Evolutionary conservation across 2,888 invertebrate genomes (phyloP), one percentile per base, ranked within the genome.

Genomic region (Limnephilus auricula): DNA sequence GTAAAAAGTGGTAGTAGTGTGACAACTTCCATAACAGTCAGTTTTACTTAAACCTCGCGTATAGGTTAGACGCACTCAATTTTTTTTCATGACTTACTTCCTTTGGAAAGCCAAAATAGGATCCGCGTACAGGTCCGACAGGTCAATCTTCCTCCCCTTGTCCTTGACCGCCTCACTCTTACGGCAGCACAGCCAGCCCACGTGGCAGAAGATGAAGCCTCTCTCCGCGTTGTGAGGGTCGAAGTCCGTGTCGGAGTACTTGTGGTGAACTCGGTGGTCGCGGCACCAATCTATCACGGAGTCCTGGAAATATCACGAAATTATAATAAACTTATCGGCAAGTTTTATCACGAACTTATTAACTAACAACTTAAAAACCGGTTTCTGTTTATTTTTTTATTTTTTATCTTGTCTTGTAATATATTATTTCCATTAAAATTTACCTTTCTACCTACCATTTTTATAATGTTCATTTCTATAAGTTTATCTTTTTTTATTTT

Each of bases 121-220:
- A 95, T 99, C 99, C 65, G 96, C 96, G 90, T 97, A 97, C 84
- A 99, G 95, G 94, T 99, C 99, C 79, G 96, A 97, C 95, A 99
- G 96, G 94, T 99, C 98, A 37, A 99, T 96, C 40, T 96, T 96
- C 93, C 97, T 97, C 80, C 99, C 99, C 93, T 82, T 82, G 5
- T 32, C 18, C 83, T 97, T 97, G 50, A 99, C 98, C 94, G 98
- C 98, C 0, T 97, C 98, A 94, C 99, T 98, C 94, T 99, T 99
- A 94, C 97, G 97, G 93, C 97, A 96, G 95, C 99, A 96, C 90
- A 99, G 95, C 99, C 99, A 99, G 88, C 99, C 99, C 95, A 99
- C 98, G 94, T 99, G 99, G 0, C 99, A 97, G 95, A 98, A 99
- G 96, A 99, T 99, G 94, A 99, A 98, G 0, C 99, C 99, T 90